Evolutionary conservation across 2,113 vertebrate species (phyloP).

Genomic region (Empidonax traillii): DNA sequence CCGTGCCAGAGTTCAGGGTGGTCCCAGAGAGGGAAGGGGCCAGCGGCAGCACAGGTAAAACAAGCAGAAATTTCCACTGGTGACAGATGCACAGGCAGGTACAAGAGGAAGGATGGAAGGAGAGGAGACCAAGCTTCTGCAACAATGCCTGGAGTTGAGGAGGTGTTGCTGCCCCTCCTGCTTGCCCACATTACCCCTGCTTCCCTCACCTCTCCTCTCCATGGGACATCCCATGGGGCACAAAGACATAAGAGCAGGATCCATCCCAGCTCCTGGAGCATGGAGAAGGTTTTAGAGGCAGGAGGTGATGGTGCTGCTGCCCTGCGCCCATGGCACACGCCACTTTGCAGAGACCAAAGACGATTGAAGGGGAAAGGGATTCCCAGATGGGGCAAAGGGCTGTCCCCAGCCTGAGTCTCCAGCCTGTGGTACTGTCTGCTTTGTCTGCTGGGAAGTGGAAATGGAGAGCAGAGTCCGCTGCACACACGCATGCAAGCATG

Average conservation of each 20-base stretch:
- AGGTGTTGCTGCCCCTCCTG: neutral
- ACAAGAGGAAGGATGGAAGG: neutral
- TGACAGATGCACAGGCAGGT: neutral
- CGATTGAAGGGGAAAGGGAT: neutral
- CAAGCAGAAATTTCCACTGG: neutral
- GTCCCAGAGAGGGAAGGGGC: neutral
- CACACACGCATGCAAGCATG: neutral
- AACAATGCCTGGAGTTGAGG: neutral
- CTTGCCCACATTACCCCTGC: accelerated
- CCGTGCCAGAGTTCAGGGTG: accelerated
- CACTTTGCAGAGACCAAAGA: neutral
- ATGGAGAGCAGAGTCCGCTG: neutral
- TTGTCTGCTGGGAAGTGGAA: neutral
- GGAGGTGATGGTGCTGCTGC: neutral
- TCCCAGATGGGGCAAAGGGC: neutral
- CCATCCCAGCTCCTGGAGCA: neutral
- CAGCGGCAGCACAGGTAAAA: neutral
- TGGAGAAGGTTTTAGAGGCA: neutral
- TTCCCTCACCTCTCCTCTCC: neutral
- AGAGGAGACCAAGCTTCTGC: neutral
- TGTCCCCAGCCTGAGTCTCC: neutral
- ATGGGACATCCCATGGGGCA: accelerated
- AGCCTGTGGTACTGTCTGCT: neutral
- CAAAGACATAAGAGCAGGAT: neutral
- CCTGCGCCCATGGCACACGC: accelerated